These are phyloP conservation scores for Prinia subflava DNA, from an alignment of 2,113 vertebrate genomes.

Conservation along the genomic window DNA sequence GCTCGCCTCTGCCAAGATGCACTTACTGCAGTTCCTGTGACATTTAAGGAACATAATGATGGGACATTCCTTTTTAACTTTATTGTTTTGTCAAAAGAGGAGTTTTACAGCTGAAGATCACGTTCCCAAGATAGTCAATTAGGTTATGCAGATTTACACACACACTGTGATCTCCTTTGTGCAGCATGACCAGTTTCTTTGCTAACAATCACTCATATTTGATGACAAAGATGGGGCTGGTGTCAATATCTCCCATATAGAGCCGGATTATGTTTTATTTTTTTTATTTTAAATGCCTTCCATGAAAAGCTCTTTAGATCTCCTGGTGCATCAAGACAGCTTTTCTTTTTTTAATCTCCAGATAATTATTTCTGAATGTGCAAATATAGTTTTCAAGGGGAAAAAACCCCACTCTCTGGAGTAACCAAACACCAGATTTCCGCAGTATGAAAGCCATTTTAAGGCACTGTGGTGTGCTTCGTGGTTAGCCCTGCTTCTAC, in stretches of 20 bases:
- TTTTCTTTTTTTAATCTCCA: conserved; percentile 19
- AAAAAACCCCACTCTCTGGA: conserved; percentile 3
- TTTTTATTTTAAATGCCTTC: neutral
- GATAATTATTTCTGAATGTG: conserved; percentile 49
- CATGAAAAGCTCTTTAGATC: conserved; percentile 13
- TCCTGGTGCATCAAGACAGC: neutral
- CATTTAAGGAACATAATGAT: conserved; percentile 63
- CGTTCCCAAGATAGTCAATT: conserved; percentile 35
- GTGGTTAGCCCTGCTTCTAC: conserved; percentile 61
- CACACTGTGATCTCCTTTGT: conserved; percentile 31
- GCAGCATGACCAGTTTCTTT: conserved; percentile 19
- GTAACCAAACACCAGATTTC: conserved; percentile 57
- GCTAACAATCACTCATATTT: neutral
- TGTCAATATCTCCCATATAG: conserved; percentile 8
- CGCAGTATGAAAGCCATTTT: conserved; percentile 56
- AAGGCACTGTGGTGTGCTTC: conserved; percentile 46
- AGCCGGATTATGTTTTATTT: neutral
- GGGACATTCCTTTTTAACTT: conserved; percentile 63
- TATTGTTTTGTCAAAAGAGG: conserved; percentile 45
- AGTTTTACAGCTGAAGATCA: conserved; percentile 66
- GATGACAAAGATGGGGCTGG: conserved; percentile 20
- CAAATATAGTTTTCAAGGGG: conserved; percentile 29
- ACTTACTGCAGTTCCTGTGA: conserved; percentile 63
- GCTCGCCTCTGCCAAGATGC: conserved; percentile 43
- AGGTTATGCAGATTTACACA: conserved; percentile 52